Evolutionary conservation across 2,797 vertebrate genomes (phyloP).

Genomic region (Garrulus glandarius): DNA sequence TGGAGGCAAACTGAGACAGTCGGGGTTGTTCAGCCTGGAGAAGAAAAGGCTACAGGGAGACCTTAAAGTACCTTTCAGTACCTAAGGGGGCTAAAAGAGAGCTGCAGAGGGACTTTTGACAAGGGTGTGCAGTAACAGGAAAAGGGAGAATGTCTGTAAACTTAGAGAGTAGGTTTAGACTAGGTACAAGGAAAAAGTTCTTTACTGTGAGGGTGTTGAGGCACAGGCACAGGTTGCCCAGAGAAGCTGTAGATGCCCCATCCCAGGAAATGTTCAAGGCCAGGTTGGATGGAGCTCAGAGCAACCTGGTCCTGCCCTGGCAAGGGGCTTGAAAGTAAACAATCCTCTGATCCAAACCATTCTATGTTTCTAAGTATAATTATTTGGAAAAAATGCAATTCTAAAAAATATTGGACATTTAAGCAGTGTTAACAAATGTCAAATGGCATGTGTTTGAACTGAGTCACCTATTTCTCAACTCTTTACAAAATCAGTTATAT

Average conservation of each 20-base stretch:
- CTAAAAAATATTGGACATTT: neutral
- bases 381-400: neutral
- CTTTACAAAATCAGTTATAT: neutral
- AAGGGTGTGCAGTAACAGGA: neutral
- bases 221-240: neutral
- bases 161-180: neutral
- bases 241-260: neutral
- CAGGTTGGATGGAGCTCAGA: neutral
- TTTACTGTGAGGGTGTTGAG: neutral
- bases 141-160: neutral
- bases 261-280: neutral
- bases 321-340: neutral
- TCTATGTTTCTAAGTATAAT: neutral
- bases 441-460: neutral
- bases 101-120: neutral
- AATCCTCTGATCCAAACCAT: neutral
- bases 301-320: neutral
- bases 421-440: neutral
- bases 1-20: no score
- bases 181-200: neutral
- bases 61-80: no score
- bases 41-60: no score
- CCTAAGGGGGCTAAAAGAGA: no score
- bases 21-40: no score
- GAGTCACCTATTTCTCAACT: neutral